Evolutionary conservation across 2,888 invertebrate genomes (phyloP), one percentile per base, ranked within the genome.

Genomic region (Poecilus cupreus): DNA sequence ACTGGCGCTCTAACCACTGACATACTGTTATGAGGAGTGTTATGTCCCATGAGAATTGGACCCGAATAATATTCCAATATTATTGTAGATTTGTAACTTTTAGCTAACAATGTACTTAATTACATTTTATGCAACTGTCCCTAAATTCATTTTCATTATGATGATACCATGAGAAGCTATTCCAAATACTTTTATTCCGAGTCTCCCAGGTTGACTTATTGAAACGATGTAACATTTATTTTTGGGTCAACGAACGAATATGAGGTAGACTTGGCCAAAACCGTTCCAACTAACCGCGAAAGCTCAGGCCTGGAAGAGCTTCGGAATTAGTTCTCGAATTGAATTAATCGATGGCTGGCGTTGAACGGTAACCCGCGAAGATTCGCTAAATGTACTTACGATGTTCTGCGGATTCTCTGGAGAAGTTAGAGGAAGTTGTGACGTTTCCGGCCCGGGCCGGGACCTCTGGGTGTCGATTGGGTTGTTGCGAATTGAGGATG

Each of bases 381-480:
- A 60, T 60, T 60, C 60, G 26, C 13, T 60, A 60, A 60, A 60
- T 60, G 60, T 60, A 60, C 60, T 60, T 60, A 54, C 26, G 24
- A 60, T 26, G 60, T 60, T 60, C 60, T 26, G 26, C 49, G 49
- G 49, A 49, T 32, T 32, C 8, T 5, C 43, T 43, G 43, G 11
- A 13, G 43, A 43, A 43, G 43, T 43, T 43, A 0, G 8, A 26
- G 26, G 3, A 26, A 60, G 24, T 60, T 60, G 13, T 22, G 26
- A 54, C 43, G 43, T 20, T 54, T 54, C 20, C 13, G 43, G 13
- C 43, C 11, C 11, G 13, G 54, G 20, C 10, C 11, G 24, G 26
- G 13, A 60, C 4, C 60, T 11, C 60, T 24, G 13, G 60, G 24
- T 60, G n/a, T 43, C 43, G 43, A 43, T 3, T n/a, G 43, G 43